These are phyloP conservation scores for Pyrgilauda ruficollis DNA, from an alignment of 2,113 vertebrate species.

Conservation along the genomic window DNA sequence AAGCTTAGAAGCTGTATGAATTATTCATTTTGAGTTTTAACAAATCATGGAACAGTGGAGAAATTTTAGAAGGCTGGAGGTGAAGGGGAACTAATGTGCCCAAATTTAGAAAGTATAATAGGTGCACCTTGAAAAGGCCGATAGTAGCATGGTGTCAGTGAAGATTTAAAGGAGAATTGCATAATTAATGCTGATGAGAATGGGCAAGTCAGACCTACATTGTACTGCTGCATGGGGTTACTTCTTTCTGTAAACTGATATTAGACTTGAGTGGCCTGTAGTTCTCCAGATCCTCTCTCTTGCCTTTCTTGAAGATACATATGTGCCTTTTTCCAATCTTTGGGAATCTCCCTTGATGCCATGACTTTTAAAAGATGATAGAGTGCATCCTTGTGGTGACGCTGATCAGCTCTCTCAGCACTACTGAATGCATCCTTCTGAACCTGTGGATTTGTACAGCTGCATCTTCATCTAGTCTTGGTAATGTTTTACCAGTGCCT, in stretches of 20 bases:
- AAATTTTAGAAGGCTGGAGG: background rate
- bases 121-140: background rate
- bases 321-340: background rate
- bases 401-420: background rate
- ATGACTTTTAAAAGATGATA: background rate
- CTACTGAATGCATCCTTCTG: background rate
- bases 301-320: background rate
- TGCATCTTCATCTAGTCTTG: background rate
- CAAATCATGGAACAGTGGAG: background rate
- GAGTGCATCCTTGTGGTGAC: background rate
- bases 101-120: constrained; percentile 23
- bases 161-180: background rate
- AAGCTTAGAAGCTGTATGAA: constrained; percentile 8
- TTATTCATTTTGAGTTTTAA: constrained; percentile 39
- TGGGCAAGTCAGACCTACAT: background rate
- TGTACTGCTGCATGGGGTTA: background rate
- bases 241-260: background rate
- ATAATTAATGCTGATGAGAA: background rate
- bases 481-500: fast-evolving
- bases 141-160: background rate
- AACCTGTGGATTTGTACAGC: background rate
- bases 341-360: background rate
- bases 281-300: background rate
- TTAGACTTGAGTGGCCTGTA: background rate
- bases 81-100: background rate